Conservation (phyloP, 35 echinoderm and acorn worm species). For the Ophiothrix spiculata region DNA sequence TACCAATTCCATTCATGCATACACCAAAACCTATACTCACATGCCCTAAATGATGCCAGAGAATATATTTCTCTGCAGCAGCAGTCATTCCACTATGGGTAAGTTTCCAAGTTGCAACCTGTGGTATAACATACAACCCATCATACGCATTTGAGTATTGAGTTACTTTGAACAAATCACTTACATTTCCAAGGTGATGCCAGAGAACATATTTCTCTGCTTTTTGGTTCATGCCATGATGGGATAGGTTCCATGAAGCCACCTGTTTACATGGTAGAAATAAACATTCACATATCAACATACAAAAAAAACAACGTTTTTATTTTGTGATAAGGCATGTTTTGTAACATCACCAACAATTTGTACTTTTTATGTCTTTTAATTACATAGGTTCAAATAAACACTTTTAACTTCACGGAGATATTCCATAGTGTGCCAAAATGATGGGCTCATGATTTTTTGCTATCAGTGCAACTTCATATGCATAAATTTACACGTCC, state of each 20-base stretch:
- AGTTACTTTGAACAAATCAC: background rate
- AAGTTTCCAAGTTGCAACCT: slow-evolving; percentile 94
- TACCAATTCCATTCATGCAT: background rate
- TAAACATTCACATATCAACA: no score
- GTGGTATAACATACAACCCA: background rate
- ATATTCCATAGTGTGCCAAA: no score
- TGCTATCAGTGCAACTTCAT: no score
- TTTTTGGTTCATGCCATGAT: background rate
- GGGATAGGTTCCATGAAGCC: background rate
- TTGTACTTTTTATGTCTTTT: no score
- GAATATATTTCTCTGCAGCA: slow-evolving; percentile 82
- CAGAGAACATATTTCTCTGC: slow-evolving; percentile 94
- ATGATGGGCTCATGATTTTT: no score
- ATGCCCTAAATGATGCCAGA: slow-evolving; percentile 95
- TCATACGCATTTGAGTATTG: background rate
- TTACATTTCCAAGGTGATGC: slow-evolving; percentile 96
- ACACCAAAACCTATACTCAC: slow-evolving; percentile 44
- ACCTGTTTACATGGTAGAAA: no score
- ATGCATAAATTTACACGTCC: no score
- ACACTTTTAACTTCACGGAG: no score
- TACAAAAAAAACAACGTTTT: no score
- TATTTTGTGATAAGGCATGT: no score
- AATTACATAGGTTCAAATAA: no score
- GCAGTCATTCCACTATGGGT: slow-evolving; percentile 77
- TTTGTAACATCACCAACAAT: no score